These are phyloP conservation scores for Callocephalon fimbriatum DNA, from an alignment of 2,113 vertebrate species.

Conservation along the genomic window DNA sequence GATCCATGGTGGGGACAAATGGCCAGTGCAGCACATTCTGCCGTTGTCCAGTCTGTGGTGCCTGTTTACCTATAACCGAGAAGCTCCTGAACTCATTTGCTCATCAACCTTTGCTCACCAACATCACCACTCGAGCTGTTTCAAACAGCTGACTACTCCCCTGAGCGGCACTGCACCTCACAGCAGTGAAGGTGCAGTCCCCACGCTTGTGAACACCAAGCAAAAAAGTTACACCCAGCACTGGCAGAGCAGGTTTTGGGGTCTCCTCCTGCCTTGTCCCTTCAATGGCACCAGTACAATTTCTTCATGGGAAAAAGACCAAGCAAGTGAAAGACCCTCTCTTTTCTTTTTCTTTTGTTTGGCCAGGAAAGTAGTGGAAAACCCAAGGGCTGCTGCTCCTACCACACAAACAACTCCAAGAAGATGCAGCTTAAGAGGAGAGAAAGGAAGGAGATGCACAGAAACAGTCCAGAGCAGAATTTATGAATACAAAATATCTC, in stretches of 20 bases:
- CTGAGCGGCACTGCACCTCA: not conserved
- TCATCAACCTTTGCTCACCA: not conserved
- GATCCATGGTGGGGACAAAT: not conserved
- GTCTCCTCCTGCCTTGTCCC: not conserved
- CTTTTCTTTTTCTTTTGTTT: not conserved
- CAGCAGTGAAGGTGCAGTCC: too few relatives aligned
- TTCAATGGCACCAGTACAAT: not conserved
- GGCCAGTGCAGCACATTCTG: not conserved
- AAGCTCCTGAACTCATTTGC: not conserved
- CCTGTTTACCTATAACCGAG: not conserved
- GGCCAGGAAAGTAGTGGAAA: not conserved
- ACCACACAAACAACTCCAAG: not conserved
- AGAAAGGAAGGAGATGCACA: accelerated
- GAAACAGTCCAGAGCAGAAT: not conserved
- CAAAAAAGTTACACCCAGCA: not conserved
- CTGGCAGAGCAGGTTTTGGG: not conserved
- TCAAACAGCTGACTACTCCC: accelerated
- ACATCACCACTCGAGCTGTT: not conserved
- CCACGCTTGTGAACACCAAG: accelerated
- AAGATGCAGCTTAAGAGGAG: not conserved
- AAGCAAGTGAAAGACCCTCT: not conserved
- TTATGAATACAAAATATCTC: not conserved
- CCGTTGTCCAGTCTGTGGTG: not conserved
- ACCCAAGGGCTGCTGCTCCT: not conserved
- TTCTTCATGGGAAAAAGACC: not conserved